These are phyloP conservation scores for Heteractis magnifica DNA, from an alignment of 92 coral and sea anemone species.

Conservation along the genomic window DNA sequence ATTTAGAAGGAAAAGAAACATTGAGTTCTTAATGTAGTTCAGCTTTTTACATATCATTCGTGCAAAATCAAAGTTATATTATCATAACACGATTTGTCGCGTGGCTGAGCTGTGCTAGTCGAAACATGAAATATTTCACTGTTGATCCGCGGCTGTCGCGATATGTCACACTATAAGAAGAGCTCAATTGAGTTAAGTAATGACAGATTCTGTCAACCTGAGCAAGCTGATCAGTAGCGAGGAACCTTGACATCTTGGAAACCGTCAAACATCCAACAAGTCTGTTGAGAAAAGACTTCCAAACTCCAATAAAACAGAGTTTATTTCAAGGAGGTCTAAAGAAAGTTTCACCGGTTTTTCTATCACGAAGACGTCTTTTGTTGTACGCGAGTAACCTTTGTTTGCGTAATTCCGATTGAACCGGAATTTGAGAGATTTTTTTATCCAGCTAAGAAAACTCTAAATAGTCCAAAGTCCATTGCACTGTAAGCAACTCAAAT, in stretches of 20 bases:
- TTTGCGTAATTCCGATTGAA: neutral
- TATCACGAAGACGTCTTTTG: too few species aligned
- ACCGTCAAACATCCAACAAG: neutral
- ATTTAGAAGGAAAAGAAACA: neutral
- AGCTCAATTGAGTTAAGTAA: neutral
- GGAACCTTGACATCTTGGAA: constrained; percentile 11
- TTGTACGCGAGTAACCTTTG: neutral
- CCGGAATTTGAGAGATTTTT: neutral
- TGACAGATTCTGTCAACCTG: constrained; percentile 22
- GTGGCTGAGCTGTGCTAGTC: neutral
- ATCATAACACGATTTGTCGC: neutral
- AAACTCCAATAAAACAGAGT: too few species aligned
- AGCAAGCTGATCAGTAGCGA: constrained; percentile 24
- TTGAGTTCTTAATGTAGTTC: neutral
- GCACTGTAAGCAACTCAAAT: neutral
- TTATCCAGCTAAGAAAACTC: neutral
- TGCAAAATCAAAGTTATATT: neutral
- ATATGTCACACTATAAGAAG: neutral
- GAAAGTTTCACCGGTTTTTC: too few species aligned
- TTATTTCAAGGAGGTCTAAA: too few species aligned
- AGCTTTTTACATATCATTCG: neutral
- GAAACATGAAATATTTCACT: neutral
- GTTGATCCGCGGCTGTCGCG: constrained; percentile 1
- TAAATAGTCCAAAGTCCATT: neutral
- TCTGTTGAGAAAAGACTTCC: too few species aligned